phyloP scores from a whole-genome alignment of 2,888 invertebrate genomes.

The Orchestes rusci region DNA sequence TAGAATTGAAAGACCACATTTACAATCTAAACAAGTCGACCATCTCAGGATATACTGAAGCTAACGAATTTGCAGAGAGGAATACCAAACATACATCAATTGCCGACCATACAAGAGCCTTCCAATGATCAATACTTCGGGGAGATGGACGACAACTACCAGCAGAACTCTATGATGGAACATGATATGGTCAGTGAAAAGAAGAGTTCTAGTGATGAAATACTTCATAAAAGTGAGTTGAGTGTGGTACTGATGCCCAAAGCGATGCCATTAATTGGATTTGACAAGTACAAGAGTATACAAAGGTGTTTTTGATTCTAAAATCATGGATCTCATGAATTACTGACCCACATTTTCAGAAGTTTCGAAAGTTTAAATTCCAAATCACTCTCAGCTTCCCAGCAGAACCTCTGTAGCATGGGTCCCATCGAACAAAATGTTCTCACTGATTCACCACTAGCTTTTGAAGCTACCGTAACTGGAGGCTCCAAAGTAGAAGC shows the following conservation, averaged over 20 bases:
- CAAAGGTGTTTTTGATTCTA: no score
- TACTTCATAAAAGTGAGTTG: constrained; percentile 42
- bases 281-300: constrained; percentile 42
- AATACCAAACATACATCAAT: constrained; percentile 6
- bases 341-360: no score
- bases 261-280: constrained; percentile 43
- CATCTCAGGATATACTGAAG: constrained; percentile 32
- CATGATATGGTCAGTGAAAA: constrained; percentile 13
- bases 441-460: constrained; percentile 12
- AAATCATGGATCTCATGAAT: no score
- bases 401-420: constrained; percentile 30
- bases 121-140: constrained; percentile 15
- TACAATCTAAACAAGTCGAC: constrained; percentile 8
- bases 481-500: constrained; percentile 7
- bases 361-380: constrained; percentile 39
- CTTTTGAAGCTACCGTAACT: no score
- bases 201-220: constrained; percentile 26
- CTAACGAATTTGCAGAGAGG: constrained; percentile 34
- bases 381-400: constrained; percentile 30
- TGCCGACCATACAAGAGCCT: constrained; percentile 19
- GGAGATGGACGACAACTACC: constrained; percentile 20
- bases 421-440: constrained; percentile 23
- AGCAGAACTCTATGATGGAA: constrained; percentile 22
- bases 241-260: constrained; percentile 44
- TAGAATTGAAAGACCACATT: constrained; percentile 5